A percentile compares a stretch with the other conserved stretches of the same genome.
Evolutionary conservation across 2,888 invertebrate genomes (phyloP).

Genomic region (Phrixothrix hirtus): DNA sequence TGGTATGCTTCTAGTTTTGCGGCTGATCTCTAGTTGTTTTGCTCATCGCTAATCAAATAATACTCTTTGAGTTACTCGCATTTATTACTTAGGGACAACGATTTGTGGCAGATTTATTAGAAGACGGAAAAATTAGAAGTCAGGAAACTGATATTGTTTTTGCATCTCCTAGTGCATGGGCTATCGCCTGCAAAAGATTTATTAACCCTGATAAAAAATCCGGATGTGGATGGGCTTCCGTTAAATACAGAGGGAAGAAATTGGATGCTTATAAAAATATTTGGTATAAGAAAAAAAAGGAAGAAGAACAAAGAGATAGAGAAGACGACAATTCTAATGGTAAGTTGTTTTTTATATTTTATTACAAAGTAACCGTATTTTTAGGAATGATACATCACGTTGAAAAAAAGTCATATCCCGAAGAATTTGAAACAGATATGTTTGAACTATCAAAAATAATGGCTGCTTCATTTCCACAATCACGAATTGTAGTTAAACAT

Average conservation of each 20-base stretch:
- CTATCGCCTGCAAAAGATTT: conserved; percentile 87
- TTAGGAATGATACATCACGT: conserved; percentile 1
- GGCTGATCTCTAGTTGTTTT: conserved; percentile 18
- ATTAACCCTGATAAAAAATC: conserved; percentile 91
- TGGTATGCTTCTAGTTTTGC: conserved; percentile 61
- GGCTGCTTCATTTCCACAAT: conserved; percentile 51
- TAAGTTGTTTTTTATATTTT: conserved; percentile 7
- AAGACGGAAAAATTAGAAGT: conserved; percentile 86
- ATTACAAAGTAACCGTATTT: background rate
- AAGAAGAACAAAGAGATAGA: conserved; percentile 49
- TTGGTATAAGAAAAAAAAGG: conserved; percentile 71
- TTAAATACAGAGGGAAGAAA: conserved; percentile 85
- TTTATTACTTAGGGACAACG: conserved; percentile 72
- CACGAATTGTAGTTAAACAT: conserved; percentile 74
- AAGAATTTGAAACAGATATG: conserved; percentile 24
- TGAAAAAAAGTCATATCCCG: conserved; percentile 16
- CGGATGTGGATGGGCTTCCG: conserved; percentile 92
- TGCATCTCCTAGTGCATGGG: conserved; percentile 91
- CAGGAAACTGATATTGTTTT: conserved; percentile 87
- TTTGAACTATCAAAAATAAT: conserved; percentile 26
- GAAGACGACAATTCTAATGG: conserved; percentile 40
- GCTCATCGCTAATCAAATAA: too few relatives aligned
- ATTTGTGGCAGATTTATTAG: conserved; percentile 83
- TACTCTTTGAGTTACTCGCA: too few relatives aligned
- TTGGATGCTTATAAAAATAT: conserved; percentile 86